Base-by-base conservation (phyloP, 2,113 vertebrate genomes). In the Neomonachus schauinslandi region DNA sequence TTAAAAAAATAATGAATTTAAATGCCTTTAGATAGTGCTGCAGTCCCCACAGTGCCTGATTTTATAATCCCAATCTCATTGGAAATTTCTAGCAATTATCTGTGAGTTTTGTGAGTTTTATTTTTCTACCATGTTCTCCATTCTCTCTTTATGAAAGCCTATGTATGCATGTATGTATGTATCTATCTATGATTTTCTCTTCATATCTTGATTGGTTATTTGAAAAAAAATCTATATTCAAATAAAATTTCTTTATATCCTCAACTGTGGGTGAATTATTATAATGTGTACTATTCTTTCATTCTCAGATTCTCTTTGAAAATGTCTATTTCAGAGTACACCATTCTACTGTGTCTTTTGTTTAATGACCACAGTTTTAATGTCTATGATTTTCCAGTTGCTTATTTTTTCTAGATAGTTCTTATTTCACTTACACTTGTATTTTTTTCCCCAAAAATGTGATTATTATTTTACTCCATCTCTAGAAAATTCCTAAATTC, bases 81-180 rank as follows among this genome's bases (percentile, higher is more conserved):
- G 42, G 36, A 69, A 89, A 84, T 65, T 67, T 87, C 89, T 96
- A 93, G 36, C 36, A 42, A 76, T 82, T 91, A 74, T 57, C 7
- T 51, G 59, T 51, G 55, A 92, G 39, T 90, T 63, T 63, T 57
- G 19, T 49, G 51, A 77, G 13, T 31, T 84, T 33, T 89, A 5
- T 21, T 84, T 90, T 49, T 80, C n/a, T 1, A n/a, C 7, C 2
- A 91, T 82, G 61, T 46, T 31, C 42, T 76, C 24, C 55, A 51
- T 79, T 87, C 8, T 89, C 2, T 72, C 74, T 92, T 49, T 55
- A 28, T 39, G 13, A 26, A 86, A 67, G 21, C 13, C 26, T 72
- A 9, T 82, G 11, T 63, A 31, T 31, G 12, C 14, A 31, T 28
- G 61, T 31, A 31, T 63, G 63, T 65, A 65, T 65, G 13, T 63